These are phyloP conservation scores for Phengaris alcon DNA, from an alignment of 2,888 invertebrate species.

Conservation along the genomic window DNA sequence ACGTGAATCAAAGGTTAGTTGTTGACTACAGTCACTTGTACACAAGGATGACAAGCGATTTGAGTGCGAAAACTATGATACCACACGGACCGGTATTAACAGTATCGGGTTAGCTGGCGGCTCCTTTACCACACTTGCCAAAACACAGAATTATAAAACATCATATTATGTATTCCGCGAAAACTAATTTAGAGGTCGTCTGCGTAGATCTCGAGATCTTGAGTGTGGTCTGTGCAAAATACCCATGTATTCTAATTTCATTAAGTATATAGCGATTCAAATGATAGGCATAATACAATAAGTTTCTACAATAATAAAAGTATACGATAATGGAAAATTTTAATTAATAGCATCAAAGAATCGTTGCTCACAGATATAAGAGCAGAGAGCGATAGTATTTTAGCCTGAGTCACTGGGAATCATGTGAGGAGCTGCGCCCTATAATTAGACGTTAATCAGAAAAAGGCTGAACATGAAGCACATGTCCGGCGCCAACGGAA, in stretches of 20 bases:
- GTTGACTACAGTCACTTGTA: conserved; percentile 24
- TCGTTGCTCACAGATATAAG: neutral
- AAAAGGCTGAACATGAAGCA: conserved; percentile 66
- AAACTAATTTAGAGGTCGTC: conserved; percentile 16
- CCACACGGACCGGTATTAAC: conserved; percentile 33
- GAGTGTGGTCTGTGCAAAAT: neutral
- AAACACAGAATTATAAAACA: neutral
- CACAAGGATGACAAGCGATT: conserved; percentile 36
- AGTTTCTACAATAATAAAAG: too few relatives aligned
- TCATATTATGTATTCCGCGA: neutral
- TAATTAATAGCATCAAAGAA: neutral
- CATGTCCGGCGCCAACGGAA: conserved; percentile 71
- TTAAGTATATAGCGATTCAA: neutral
- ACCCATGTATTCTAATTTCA: too few relatives aligned
- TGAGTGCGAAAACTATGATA: neutral
- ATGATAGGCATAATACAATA: neutral
- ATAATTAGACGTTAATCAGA: conserved; percentile 77
- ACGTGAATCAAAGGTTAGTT: conserved; percentile 33
- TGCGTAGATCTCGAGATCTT: neutral
- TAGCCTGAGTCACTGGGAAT: conserved; percentile 66
- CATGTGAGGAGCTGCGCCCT: conserved; percentile 67
- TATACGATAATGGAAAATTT: neutral
- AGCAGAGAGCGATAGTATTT: conserved; percentile 50
- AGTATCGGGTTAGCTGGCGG: conserved; percentile 59
- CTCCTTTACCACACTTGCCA: neutral